phyloP scores from a whole-genome alignment of 1,140 invertebrate genomes.

The Euura lappo region DNA sequence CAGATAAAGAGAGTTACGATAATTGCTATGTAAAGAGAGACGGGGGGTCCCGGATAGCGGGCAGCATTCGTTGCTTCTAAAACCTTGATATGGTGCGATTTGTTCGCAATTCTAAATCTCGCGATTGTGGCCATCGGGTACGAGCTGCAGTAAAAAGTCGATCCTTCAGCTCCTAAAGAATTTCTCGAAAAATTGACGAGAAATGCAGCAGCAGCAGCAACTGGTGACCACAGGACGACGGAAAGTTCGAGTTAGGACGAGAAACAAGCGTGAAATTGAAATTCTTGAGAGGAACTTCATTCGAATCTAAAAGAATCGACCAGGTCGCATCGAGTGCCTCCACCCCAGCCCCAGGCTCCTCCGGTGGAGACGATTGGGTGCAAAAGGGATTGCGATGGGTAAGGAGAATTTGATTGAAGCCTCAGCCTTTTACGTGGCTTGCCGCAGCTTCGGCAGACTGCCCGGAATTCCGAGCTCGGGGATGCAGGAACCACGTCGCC shows the following conservation, averaged over 20 bases:
- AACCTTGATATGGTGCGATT: background rate
- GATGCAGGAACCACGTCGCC: background rate
- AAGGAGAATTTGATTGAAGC: conserved; percentile 7
- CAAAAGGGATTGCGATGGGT: background rate
- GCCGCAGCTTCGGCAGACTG: background rate
- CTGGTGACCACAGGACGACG: background rate
- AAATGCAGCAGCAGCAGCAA: background rate
- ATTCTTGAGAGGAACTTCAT: background rate
- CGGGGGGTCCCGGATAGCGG: background rate
- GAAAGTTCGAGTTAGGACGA: background rate
- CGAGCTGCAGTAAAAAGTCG: background rate
- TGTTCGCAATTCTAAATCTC: background rate
- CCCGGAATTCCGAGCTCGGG: background rate
- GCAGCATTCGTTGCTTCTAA: background rate
- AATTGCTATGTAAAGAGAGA: conserved; percentile 5
- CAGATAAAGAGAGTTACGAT: conserved; percentile 4
- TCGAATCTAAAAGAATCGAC: background rate
- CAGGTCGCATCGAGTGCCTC: background rate
- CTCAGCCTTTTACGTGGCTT: conserved; percentile 4
- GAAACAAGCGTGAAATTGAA: conserved; percentile 7
- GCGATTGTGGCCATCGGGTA: background rate
- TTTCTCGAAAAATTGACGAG: background rate
- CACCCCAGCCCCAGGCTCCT: background rate
- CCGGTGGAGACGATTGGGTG: background rate
- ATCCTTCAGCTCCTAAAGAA: background rate